Conservation (phyloP, 92 coral and sea anemone genomes). For the Galaxea fascicularis region DNA sequence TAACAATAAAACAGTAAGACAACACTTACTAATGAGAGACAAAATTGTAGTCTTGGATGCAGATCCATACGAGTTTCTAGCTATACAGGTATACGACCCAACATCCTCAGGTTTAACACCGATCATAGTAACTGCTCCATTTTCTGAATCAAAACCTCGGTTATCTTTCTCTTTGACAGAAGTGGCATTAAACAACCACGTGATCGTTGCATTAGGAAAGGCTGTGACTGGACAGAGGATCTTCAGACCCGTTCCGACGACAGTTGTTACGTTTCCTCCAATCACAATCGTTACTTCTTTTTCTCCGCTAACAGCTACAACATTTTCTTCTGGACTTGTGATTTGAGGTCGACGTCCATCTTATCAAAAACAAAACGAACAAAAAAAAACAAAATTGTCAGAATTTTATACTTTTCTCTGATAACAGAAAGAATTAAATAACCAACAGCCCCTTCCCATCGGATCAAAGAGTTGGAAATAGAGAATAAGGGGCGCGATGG, state of each 20-base stretch:
- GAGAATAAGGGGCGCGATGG: too few species aligned
- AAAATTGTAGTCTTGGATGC: constrained; percentile 70
- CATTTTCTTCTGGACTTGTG: constrained; percentile 44
- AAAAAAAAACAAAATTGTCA: too few species aligned
- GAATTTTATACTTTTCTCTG: too few species aligned
- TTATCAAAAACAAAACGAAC: constrained; percentile 7
- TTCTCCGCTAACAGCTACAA: constrained; percentile 84
- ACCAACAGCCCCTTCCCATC: too few species aligned
- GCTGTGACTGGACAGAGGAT: constrained; percentile 78
- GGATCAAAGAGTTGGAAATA: too few species aligned
- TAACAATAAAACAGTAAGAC: neutral
- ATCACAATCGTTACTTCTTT: constrained; percentile 71
- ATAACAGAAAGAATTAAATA: too few species aligned
- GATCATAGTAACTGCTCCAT: constrained; percentile 56
- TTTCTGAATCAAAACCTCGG: constrained; percentile 16
- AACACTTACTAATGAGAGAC: constrained; percentile 75
- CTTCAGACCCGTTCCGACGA: constrained; percentile 85
- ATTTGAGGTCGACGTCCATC: constrained; percentile 74
- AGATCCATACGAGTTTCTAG: constrained; percentile 81
- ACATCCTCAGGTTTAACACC: constrained; percentile 70
- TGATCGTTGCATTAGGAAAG: constrained; percentile 75
- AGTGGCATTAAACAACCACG: constrained; percentile 80
- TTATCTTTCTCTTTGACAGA: constrained; percentile 33
- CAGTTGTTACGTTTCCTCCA: constrained; percentile 90
- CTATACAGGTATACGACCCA: constrained; percentile 89